phyloP scores from a whole-genome alignment of 2,888 invertebrate genomes.

The Seira sanloemensis region DNA sequence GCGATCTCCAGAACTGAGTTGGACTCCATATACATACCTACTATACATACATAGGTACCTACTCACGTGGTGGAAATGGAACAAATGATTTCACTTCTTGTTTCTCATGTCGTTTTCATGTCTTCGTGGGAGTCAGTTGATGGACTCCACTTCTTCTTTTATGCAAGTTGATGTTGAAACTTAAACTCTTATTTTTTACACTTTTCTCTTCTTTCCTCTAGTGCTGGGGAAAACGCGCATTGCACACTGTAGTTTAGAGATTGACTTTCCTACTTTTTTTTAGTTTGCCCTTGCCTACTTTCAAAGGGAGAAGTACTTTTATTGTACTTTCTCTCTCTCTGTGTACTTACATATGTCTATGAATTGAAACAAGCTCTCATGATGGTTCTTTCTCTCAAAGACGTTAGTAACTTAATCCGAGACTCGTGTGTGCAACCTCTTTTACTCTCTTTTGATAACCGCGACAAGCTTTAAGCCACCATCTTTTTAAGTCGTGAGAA shows the following conservation, averaged over 20 bases:
- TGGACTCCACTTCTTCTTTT: constrained; percentile 41
- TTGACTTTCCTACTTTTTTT: constrained; percentile 40
- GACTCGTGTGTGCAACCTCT: neutral
- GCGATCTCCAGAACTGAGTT: too few relatives aligned
- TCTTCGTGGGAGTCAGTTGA: constrained; percentile 30
- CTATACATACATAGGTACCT: neutral
- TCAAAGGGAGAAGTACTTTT: too few relatives aligned
- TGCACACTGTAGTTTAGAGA: constrained; percentile 8
- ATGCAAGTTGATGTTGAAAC: constrained; percentile 37
- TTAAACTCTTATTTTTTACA: constrained; percentile 45
- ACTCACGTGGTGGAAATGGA: neutral
- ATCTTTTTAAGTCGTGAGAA: neutral
- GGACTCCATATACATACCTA: neutral
- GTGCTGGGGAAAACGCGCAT: constrained; percentile 45
- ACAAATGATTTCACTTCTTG: constrained; percentile 38
- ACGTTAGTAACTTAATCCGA: neutral
- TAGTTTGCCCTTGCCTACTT: neutral
- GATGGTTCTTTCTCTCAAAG: neutral
- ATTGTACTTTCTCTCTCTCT: constrained; percentile 5
- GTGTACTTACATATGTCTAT: neutral
- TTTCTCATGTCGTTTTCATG: constrained; percentile 33
- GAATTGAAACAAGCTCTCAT: neutral
- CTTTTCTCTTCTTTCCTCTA: too few relatives aligned
- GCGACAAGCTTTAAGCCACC: neutral
- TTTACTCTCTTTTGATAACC: neutral